Evolutionary conservation across 2,797 vertebrate genomes (phyloP).

Genomic region (Lepidocolaptes lacrymiger): DNA sequence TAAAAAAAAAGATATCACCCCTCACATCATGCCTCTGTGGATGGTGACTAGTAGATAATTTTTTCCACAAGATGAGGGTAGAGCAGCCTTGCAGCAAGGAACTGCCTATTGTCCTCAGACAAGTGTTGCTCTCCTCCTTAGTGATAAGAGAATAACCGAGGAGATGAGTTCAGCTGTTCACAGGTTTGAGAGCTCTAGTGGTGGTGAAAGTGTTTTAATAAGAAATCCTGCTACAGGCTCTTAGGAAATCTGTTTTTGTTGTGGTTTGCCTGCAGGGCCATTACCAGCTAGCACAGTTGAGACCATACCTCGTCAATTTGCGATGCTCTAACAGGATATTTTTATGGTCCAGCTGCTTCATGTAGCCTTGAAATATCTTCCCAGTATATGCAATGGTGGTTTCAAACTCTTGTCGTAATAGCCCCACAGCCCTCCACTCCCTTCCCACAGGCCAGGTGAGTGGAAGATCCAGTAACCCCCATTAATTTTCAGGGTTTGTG

Average conservation of each 20-base stretch:
- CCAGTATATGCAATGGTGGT: background rate
- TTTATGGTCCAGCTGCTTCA: accelerated
- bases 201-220: background rate
- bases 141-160: background rate
- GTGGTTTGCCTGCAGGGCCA: background rate
- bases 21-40: background rate
- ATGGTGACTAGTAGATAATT: background rate
- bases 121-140: background rate
- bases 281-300: background rate
- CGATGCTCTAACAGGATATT: background rate
- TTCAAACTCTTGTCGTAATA: background rate
- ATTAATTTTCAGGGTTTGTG: background rate
- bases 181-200: background rate
- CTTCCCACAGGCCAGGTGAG: background rate
- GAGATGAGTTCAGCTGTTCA: background rate
- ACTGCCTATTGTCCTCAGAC: background rate
- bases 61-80: conserved; percentile 16
- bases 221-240: background rate
- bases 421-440: accelerated
- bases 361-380: background rate
- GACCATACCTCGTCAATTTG: background rate
- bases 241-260: background rate
- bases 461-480: background rate
- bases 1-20: background rate
- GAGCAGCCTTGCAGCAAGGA: background rate